Percentiles rank a stretch among this genome's conserved stretches.
Evolutionary conservation across 2,797 vertebrate genomes (phyloP).

Genomic region (Bovichtus diacanthus): DNA sequence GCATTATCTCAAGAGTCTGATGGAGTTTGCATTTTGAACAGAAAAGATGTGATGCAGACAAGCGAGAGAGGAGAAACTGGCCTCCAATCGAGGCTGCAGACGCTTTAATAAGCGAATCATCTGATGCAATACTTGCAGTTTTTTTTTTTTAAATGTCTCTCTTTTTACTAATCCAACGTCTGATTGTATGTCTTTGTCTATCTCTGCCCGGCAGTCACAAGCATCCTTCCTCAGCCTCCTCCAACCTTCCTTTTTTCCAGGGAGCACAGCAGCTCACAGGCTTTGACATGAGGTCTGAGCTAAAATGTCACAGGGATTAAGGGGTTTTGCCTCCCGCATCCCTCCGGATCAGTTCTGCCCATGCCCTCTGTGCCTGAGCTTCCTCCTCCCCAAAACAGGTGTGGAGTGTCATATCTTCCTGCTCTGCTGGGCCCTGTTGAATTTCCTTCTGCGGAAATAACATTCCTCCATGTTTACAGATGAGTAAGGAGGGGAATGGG

Average conservation of each 20-base stretch:
- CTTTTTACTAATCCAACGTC: constrained; percentile 27
- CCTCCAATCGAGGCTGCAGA: background rate
- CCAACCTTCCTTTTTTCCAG: constrained; percentile 24
- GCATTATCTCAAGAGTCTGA: constrained; percentile 13
- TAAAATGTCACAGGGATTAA: constrained; percentile 79
- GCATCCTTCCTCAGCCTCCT: constrained; percentile 21
- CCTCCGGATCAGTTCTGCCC: constrained; percentile 57
- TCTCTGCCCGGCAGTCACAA: background rate
- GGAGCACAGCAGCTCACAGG: constrained; percentile 49
- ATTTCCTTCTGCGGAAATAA: constrained; percentile 55
- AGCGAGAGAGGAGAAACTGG: background rate
- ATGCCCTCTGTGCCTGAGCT: constrained; percentile 45
- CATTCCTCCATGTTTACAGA: constrained; percentile 52
- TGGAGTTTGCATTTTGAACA: constrained; percentile 41
- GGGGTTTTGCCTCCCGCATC: constrained; percentile 69
- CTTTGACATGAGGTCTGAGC: constrained; percentile 70
- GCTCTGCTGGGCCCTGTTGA: constrained; percentile 49
- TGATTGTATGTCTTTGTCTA: constrained; percentile 30
- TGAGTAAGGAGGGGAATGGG: constrained; percentile 41
- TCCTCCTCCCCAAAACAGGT: constrained; percentile 56
- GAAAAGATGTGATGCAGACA: constrained; percentile 4
- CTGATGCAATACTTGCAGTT: background rate
- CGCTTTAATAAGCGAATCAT: constrained; percentile 15
- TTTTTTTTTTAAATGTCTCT: constrained; percentile 18
- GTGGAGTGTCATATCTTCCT: constrained; percentile 54